phyloP scores from a whole-genome alignment of 2,113 vertebrate genomes.

The Cephalophus harveyi region DNA sequence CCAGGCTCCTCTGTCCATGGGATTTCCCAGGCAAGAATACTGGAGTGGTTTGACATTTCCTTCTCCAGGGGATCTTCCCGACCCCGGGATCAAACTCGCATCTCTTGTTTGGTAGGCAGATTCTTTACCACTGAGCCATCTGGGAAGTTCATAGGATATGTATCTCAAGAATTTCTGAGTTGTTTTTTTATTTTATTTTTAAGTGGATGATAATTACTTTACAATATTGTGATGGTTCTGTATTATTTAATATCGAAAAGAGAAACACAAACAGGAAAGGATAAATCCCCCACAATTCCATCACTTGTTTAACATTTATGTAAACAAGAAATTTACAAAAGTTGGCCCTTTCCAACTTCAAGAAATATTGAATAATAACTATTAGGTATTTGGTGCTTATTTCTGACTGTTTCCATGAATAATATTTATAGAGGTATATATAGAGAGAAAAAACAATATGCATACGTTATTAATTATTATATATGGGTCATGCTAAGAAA shows the following conservation, averaged over 20 bases:
- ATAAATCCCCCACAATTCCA: neutral
- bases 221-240: neutral
- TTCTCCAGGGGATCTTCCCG: neutral
- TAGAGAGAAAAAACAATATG: neutral
- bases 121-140: neutral
- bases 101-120: neutral
- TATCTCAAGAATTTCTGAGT: neutral
- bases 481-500: neutral
- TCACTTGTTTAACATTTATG: neutral
- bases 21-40: neutral
- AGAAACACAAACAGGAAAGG: neutral
- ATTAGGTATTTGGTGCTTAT: neutral
- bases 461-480: neutral
- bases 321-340: neutral
- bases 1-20: neutral
- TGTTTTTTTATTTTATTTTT: neutral
- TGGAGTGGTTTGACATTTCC: neutral
- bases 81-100: accelerated
- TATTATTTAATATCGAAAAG: neutral
- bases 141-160: neutral
- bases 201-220: neutral
- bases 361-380: neutral
- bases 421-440: neutral
- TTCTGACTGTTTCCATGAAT: neutral
- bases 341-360: neutral